Evolutionary conservation across 23 tunicate species (phyloP), one percentile per base, ranked within the genome.

Genomic region (Trididemnum miniatum): DNA sequence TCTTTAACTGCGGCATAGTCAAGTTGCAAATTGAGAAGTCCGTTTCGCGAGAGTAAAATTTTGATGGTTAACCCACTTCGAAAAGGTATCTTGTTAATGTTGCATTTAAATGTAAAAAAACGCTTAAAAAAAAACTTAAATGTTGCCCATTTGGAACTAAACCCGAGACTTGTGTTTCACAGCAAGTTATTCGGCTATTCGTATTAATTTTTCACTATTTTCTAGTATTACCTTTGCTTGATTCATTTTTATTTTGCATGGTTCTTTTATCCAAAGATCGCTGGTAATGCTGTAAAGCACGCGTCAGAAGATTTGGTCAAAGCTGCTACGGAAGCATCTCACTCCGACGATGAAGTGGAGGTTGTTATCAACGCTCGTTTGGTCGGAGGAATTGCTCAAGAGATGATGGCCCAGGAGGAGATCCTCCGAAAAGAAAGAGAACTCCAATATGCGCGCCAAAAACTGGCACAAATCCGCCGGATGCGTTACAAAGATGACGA

Each of bases 331-430:
- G 99, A 85, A 35, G 89, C 94, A 26, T 23, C 88, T 32, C 64
- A 80, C 65, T 83, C 86, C 63, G 89, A 90, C 49, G 96, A 95
- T 33, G 89, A 86, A 0, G 89, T 79, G 31, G 95, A 87, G 51
- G 90, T 93, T 44, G 93, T 88, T 52, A 88, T 88, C 59, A 80
- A 88, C 83, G 38, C 88, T 38, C 74, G 98, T 29, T 69, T 89
- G 25, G 98, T 93, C 18, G 98, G 93, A 74, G 93, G 92, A 29
- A 88, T 93, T 50, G 98, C 98, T 27, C 93, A 89, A 39, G 99
- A 95, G 38, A 95, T 95, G 99, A 86, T 85, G 95, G 99, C 99
- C 28, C 95, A 89, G 74, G 99, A 95, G 62, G 99, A 95, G 51
- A 95, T 95, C 35, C 73, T 95, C 64, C 84, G 99, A 24, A 95